A percentile compares a stretch with the other conserved stretches of the same genome.
phyloP scores from a whole-genome alignment of 2,888 invertebrate genomes.

The Plutella xylostella region DNA sequence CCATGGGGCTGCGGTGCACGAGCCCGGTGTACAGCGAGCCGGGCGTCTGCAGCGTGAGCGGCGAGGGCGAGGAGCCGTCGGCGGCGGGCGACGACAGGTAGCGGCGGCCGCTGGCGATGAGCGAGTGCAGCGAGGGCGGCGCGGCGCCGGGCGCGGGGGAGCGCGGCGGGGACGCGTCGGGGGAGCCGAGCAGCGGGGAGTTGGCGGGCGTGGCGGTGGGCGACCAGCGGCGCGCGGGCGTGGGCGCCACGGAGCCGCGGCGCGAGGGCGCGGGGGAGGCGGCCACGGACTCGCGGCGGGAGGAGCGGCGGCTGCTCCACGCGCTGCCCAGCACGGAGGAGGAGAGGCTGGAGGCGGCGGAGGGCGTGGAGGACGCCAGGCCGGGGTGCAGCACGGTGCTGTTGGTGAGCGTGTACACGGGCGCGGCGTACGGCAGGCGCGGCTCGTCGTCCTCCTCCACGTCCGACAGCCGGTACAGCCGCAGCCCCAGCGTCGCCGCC shows the following conservation, averaged over 20 bases:
- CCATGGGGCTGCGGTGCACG: conserved; percentile 80
- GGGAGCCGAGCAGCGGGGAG: conserved; percentile 78
- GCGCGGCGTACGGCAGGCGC: conserved; percentile 80
- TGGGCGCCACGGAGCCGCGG: conserved; percentile 75
- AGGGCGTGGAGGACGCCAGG: conserved; percentile 80
- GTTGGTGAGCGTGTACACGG: conserved; percentile 88
- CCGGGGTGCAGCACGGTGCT: conserved; percentile 92
- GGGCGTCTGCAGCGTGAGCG: conserved; percentile 70
- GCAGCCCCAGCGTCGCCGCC: conserved; percentile 79
- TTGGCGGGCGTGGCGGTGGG: conserved; percentile 92
- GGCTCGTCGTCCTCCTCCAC: conserved; percentile 84
- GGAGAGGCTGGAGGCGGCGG: conserved; percentile 70
- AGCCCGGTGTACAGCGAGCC: conserved; percentile 73
- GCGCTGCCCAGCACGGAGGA: conserved; percentile 63
- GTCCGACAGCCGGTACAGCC: conserved; percentile 73
- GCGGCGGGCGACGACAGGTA: conserved; percentile 69
- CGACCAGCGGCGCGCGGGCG: conserved; percentile 81
- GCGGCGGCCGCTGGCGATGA: conserved; percentile 65
- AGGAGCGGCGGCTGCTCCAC: conserved; percentile 75
- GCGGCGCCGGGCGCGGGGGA: conserved; percentile 76
- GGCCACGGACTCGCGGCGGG: conserved; percentile 65
- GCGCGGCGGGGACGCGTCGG: conserved; percentile 59
- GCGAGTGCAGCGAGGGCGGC: conserved; percentile 61
- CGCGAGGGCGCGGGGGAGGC: conserved; percentile 74
- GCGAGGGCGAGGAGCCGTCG: conserved; percentile 69